Conservation (phyloP, 2,797 vertebrate genomes). For the Gymnoscopelus braueri region DNA sequence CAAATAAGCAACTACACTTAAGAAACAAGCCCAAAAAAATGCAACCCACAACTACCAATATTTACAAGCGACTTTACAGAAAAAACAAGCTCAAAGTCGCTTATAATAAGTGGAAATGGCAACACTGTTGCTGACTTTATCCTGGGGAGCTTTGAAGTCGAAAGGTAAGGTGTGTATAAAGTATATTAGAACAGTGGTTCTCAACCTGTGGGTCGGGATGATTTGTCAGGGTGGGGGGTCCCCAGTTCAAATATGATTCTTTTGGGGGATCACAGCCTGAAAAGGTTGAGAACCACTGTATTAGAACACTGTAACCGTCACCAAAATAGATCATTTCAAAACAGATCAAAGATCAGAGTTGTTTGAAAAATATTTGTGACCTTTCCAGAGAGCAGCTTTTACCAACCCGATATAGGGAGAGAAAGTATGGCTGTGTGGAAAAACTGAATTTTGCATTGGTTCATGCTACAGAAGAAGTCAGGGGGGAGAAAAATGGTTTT, state of each 20-base stretch:
- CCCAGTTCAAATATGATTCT: too few species aligned
- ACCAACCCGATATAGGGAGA: conserved; percentile 29
- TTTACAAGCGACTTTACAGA: too few species aligned
- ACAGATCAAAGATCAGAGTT: conserved; percentile 7
- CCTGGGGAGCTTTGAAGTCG: conserved; percentile 13
- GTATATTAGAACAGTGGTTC: background rate
- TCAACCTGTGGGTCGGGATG: too few species aligned
- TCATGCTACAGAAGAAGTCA: conserved; percentile 11
- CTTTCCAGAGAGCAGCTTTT: conserved; percentile 26
- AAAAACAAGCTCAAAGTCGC: background rate
- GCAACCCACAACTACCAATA: too few species aligned
- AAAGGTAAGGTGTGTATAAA: conserved; percentile 7
- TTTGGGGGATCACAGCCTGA: too few species aligned
- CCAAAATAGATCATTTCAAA: conserved; percentile 12
- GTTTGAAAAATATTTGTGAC: conserved; percentile 12
- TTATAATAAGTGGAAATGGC: conserved; percentile 16
- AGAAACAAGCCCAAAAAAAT: too few species aligned
- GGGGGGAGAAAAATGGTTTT: background rate
- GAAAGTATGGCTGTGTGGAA: conserved; percentile 20
- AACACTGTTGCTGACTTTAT: conserved; percentile 21
- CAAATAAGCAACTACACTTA: too few species aligned
- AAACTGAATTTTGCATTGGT: conserved; percentile 25
- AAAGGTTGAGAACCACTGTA: background rate
- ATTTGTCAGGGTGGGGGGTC: too few species aligned
- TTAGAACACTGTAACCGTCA: background rate